Percentiles rank a stretch among this genome's conserved stretches.
These are phyloP conservation scores for Dryobota labecula DNA, from an alignment of 2,888 invertebrate species.

Conservation along the genomic window DNA sequence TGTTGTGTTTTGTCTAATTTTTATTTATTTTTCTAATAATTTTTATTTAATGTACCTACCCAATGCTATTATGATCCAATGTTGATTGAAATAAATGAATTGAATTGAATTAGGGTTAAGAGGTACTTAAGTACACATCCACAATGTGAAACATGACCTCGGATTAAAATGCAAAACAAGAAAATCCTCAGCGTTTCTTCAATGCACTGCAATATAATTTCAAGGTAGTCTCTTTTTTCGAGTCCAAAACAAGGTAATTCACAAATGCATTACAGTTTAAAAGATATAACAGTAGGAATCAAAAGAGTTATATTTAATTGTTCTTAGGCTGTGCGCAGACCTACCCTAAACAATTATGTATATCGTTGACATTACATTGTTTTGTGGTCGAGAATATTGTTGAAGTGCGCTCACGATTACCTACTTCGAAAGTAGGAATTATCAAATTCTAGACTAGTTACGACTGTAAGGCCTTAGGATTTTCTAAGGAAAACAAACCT, in stretches of 20 bases:
- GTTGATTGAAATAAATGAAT: too few relatives aligned
- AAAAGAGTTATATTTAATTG: neutral
- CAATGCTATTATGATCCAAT: too few relatives aligned
- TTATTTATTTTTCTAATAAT: too few relatives aligned
- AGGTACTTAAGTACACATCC: neutral
- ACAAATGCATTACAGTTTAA: neutral
- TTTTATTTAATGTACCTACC: too few relatives aligned
- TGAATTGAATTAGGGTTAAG: neutral
- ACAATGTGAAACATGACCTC: neutral
- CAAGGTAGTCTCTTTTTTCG: neutral
- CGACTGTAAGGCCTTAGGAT: neutral
- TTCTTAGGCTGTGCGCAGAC: neutral
- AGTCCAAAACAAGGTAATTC: neutral
- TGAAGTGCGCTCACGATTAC: neutral
- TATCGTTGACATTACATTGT: neutral
- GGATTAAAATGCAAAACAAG: neutral
- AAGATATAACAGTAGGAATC: too few relatives aligned
- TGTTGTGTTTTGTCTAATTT: too few relatives aligned
- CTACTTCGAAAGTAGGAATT: neutral
- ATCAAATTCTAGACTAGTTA: neutral
- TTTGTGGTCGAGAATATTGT: neutral
- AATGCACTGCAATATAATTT: neutral
- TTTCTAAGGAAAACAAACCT: neutral
- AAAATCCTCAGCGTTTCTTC: neutral
- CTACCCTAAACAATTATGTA: constrained; percentile 1